Evolutionary conservation across 2,797 vertebrate species (phyloP), one percentile per base, ranked within the genome.

Genomic region (Ceyx erithaca): DNA sequence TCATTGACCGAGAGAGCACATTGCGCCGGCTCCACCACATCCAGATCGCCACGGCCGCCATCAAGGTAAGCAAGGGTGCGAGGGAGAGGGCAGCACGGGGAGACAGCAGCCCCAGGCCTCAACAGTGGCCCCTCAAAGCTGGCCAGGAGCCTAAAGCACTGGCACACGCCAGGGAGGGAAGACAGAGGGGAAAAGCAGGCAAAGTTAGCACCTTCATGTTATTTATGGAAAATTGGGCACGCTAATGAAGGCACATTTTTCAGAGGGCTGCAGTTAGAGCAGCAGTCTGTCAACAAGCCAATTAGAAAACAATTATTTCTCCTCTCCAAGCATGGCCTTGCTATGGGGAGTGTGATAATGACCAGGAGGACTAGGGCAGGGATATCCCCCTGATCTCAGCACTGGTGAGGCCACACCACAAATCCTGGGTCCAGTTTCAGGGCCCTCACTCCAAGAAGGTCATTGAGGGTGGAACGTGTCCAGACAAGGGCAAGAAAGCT

Each of bases 1-100:
- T 99, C 98, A 99, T 99, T 4, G 99, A 99, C 97, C 95, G 99
- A 64, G 99, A 99, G 94, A 99, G 99, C 97, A 99, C 99, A 2
- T 97, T 99, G 22, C 97, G 99, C 64, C 97, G 99, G 72, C 98
- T 99, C 43, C 99, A 99, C 96, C 99, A 99, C 30, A 98, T 98
- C 91, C 98, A 98, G 96, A 98, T 98, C 28, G 98, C 98, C 91
- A 98, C 98, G 1, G 97, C 97, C 0, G 98, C 98, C 92, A 98
- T 98, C 96, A 98, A 98, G 98, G 98, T 98, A 92, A 80, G 85
- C 0, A 0, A 31, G 37, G 33, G 51, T 1, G 13, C 0, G 1
- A 67, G 30, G 41, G 30, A 45, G 51, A 55, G 57, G 33, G 23
- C 57, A 5, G 46, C 1, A 0, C 1, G 0, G 41, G 37, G 21